These are phyloP conservation scores for Ascidia mentula DNA, from an alignment of 23 tunicate genomes.

Conservation along the genomic window DNA sequence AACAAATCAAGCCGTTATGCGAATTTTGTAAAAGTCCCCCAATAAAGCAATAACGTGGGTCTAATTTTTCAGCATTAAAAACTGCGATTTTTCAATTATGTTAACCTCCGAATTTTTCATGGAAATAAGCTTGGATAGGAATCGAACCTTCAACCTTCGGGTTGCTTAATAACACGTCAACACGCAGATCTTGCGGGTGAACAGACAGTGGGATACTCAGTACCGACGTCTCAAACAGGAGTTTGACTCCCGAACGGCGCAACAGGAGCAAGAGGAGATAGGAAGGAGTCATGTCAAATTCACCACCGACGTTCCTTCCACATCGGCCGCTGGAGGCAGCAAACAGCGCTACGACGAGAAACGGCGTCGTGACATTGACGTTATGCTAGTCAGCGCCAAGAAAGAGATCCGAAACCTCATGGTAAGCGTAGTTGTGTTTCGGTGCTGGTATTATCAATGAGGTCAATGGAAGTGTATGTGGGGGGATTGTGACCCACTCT, in stretches of 20 bases:
- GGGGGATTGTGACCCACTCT: no score
- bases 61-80: no score
- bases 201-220: slow-evolving; percentile 63
- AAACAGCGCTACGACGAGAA: slow-evolving; percentile 11
- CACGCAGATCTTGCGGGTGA: slow-evolving; percentile 29
- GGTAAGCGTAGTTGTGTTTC: slow-evolving; percentile 14
- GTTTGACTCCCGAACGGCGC: background rate
- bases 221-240: slow-evolving; percentile 43
- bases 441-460: no score
- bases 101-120: no score
- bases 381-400: slow-evolving; percentile 22
- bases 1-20: no score
- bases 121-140: no score
- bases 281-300: background rate
- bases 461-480: no score
- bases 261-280: background rate
- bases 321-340: background rate
- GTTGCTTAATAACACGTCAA: background rate
- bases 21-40: no score
- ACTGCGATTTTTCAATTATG: no score
- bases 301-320: background rate
- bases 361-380: slow-evolving; percentile 13
- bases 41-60: no score
- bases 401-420: slow-evolving; percentile 17
- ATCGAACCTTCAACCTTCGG: background rate